Conservation (phyloP, 2,113 vertebrate genomes). For the Rissa tridactyla region DNA sequence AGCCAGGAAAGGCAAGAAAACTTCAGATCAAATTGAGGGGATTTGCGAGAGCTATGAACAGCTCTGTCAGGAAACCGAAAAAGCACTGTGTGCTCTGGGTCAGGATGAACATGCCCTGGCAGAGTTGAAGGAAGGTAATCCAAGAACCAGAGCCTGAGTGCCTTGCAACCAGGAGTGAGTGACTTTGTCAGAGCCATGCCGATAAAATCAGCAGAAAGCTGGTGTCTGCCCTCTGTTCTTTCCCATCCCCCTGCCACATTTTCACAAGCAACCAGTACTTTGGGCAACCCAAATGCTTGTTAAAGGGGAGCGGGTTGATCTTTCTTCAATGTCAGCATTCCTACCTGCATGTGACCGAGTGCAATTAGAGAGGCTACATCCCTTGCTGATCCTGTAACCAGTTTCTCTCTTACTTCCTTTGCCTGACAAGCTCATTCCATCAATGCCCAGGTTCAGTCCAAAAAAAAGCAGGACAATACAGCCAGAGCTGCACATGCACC, state of each 20-base stretch:
- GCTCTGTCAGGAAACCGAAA: not conserved
- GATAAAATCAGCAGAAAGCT: conserved; percentile 13
- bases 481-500: not conserved
- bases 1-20: not conserved
- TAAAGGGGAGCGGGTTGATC: not conserved
- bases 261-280: not conserved
- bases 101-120: not conserved
- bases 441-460: not conserved
- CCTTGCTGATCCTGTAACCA: not conserved
- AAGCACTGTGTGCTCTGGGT: not conserved
- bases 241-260: not conserved
- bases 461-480: not conserved
- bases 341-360: not conserved
- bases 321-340: not conserved
- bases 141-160: not conserved
- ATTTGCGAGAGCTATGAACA: not conserved
- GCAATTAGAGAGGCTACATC: not conserved
- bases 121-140: not conserved
- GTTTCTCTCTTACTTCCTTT: not conserved
- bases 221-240: not conserved
- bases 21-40: not conserved
- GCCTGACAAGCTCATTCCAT: not conserved
- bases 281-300: not conserved
- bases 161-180: not conserved
- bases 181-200: not conserved